phyloP scores from a whole-genome alignment of 2,797 vertebrate species.

The Phoxinus dragarum region DNA sequence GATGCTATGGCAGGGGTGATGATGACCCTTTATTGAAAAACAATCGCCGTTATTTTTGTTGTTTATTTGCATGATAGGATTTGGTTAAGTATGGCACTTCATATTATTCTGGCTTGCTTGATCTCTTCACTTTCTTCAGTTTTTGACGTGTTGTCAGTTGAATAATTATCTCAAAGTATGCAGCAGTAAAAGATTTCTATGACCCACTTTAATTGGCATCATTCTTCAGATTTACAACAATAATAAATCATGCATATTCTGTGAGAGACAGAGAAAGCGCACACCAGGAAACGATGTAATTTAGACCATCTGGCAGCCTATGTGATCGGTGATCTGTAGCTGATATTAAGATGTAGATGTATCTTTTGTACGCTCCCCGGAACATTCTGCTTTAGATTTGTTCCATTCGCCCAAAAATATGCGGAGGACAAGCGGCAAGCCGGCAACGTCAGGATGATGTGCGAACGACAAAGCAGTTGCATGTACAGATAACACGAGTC shows the following conservation, averaged over 20 bases:
- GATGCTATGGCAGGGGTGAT: not conserved
- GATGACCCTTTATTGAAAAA: constrained; percentile 11
- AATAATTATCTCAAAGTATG: not conserved
- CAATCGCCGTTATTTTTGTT: not conserved
- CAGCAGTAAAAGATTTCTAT: not conserved
- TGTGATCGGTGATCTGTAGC: constrained; percentile 9
- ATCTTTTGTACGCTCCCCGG: not conserved
- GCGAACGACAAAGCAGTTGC: constrained; percentile 35
- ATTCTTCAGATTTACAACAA: constrained; percentile 8
- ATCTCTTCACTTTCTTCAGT: not conserved
- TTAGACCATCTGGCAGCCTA: constrained; percentile 1
- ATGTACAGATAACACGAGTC: constrained; percentile 18
- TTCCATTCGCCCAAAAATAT: not conserved
- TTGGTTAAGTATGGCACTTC: not conserved
- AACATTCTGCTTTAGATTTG: constrained; percentile 17
- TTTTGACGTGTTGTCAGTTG: not conserved
- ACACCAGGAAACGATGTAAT: not conserved
- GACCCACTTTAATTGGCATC: not conserved
- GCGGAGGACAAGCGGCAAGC: not conserved
- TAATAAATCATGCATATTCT: not conserved
- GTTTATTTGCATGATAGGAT: not conserved
- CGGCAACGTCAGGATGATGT: not conserved
- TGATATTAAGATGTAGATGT: not conserved
- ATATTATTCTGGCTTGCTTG: not conserved
- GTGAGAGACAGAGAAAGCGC: not conserved